phyloP scores from a whole-genome alignment of 2,888 invertebrate species.

The Flexamia atlantica region DNA sequence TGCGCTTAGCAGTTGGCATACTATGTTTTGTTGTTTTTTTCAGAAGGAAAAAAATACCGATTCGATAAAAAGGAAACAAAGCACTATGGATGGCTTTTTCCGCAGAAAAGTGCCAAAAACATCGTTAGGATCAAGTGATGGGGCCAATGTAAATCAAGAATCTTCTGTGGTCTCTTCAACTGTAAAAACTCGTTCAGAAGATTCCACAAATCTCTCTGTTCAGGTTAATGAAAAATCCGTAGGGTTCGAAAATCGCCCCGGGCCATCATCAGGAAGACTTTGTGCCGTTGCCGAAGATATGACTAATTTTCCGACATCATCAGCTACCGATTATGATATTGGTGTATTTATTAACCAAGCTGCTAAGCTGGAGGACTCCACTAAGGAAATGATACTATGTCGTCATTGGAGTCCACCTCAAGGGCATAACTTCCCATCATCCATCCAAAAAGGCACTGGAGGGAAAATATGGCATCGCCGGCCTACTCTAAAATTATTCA shows the following conservation, averaged over 20 bases:
- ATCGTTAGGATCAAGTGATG: too few species aligned
- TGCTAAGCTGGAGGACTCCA: not conserved
- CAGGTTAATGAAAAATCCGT: conserved; percentile 29
- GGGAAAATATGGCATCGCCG: too few species aligned
- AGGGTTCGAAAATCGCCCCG: conserved; percentile 6
- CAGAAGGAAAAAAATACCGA: conserved; percentile 4
- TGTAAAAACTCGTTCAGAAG: conserved; percentile 8
- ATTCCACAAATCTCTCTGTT: not conserved
- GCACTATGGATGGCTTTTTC: conserved; percentile 18
- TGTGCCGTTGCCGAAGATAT: not conserved
- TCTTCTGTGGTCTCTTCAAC: not conserved
- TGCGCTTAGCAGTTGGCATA: too few species aligned
- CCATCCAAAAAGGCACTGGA: too few species aligned
- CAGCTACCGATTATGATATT: conserved; percentile 18
- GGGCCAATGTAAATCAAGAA: too few species aligned
- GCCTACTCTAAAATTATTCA: too few species aligned
- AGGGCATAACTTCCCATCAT: conserved; percentile 16
- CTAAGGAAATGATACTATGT: conserved; percentile 1
- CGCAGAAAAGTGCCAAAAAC: not conserved
- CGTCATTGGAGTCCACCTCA: too few species aligned
- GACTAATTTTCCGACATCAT: conserved; percentile 4
- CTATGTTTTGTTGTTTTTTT: conserved; percentile 26
- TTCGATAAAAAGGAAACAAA: conserved; percentile 13
- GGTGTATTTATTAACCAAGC: conserved; percentile 7
- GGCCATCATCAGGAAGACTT: conserved; percentile 22